Percentiles rank a stretch among this genome's conserved stretches.
Conservation (phyloP, 1,140 invertebrate species). For the Steinernema khuongi region DNA sequence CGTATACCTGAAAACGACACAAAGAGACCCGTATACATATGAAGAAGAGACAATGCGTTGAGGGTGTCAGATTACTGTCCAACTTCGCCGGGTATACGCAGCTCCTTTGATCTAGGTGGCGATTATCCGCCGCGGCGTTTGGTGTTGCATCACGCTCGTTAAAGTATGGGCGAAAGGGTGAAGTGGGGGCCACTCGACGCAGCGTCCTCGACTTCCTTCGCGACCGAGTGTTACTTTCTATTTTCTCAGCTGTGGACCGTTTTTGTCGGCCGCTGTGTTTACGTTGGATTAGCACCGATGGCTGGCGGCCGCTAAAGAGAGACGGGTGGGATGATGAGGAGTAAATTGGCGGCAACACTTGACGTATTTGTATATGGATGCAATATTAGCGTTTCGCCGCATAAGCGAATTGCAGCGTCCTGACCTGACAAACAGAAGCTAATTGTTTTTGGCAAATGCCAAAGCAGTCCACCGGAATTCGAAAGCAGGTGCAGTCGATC, state of each 20-base stretch:
- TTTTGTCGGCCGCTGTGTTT: neutral
- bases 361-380: slow-evolving; percentile 1
- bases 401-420: neutral
- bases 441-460: neutral
- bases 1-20: too few relatives aligned
- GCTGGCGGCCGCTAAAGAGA: neutral
- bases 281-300: slow-evolving; percentile 2
- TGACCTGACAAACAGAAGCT: slow-evolving; percentile 12
- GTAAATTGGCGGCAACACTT: neutral
- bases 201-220: neutral
- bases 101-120: slow-evolving; percentile 4
- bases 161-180: neutral
- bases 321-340: neutral
- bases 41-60: neutral
- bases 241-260: slow-evolving; percentile 5
- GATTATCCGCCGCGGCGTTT: slow-evolving; percentile 4
- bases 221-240: slow-evolving; percentile 7
- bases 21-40: neutral
- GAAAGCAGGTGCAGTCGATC: neutral
- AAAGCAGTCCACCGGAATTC: neutral
- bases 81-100: neutral
- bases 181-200: slow-evolving; percentile 2
- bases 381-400: neutral
- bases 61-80: slow-evolving; percentile 11
- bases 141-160: neutral